phyloP scores from a whole-genome alignment of 2,797 vertebrate species.

The Dallia pectoralis region DNA sequence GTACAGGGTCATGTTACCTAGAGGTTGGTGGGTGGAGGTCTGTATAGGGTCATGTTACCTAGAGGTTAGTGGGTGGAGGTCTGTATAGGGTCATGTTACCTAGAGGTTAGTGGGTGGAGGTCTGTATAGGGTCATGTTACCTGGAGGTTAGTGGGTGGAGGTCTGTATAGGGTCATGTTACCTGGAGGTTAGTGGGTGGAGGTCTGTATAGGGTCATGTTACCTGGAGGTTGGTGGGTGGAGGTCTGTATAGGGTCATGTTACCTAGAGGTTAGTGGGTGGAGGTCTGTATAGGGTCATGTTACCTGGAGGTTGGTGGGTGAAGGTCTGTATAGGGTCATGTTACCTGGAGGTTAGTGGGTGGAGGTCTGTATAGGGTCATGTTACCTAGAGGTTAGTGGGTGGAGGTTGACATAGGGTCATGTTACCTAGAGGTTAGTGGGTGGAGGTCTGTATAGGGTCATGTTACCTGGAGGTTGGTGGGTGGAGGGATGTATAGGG shows the following conservation, averaged over 20 bases:
- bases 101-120: conserved; percentile 85
- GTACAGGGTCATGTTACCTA: conserved; percentile 78
- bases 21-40: conserved; percentile 79
- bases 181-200: too few species aligned
- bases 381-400: too few species aligned
- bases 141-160: too few species aligned
- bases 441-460: not conserved
- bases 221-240: too few species aligned
- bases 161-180: too few species aligned
- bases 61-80: conserved; percentile 85
- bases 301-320: not conserved
- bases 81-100: conserved; percentile 78
- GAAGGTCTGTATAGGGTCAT: too few species aligned
- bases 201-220: too few species aligned
- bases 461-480: not conserved
- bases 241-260: too few species aligned
- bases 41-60: conserved; percentile 78
- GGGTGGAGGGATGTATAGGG: not conserved
- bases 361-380: too few species aligned
- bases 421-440: not conserved
- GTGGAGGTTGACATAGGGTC: not conserved
- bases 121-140: conserved; percentile 80
- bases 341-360: too few species aligned
- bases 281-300: too few species aligned
- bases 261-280: too few species aligned